These are phyloP conservation scores for Trachelus tabidus DNA, from an alignment of 2,888 invertebrate species.

Conservation along the genomic window DNA sequence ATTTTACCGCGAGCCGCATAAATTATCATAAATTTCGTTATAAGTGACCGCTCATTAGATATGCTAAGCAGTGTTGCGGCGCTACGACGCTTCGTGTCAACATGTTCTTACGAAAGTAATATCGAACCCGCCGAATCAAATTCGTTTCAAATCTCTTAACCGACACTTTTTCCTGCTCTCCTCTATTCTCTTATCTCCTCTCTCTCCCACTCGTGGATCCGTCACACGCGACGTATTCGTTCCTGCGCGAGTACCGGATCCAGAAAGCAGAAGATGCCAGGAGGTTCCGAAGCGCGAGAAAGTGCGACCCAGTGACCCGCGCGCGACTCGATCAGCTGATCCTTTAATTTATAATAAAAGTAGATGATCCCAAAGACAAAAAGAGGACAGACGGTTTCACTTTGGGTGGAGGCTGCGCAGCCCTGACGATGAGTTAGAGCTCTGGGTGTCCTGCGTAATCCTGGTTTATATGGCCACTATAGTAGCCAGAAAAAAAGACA, in stretches of 20 bases:
- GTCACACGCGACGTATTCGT: no score
- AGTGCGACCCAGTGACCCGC: conserved; percentile 48
- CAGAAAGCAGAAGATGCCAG: no score
- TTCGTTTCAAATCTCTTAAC: conserved; percentile 5
- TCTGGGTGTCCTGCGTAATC: conserved; percentile 51
- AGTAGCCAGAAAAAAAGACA: not conserved
- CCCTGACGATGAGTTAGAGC: conserved; percentile 43
- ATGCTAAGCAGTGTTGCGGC: conserved; percentile 28
- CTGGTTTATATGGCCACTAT: conserved; percentile 50
- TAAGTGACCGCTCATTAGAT: conserved; percentile 46
- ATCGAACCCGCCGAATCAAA: conserved; percentile 8
- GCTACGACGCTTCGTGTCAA: conserved; percentile 15
- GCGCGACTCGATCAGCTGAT: conserved; percentile 17
- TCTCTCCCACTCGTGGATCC: no score
- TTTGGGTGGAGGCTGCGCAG: not conserved
- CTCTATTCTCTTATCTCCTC: no score
- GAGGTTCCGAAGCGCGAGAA: conserved; percentile 26
- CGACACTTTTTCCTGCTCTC: no score
- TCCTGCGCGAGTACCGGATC: no score
- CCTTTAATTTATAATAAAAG: conserved; percentile 36
- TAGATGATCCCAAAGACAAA: not conserved
- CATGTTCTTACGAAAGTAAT: conserved; percentile 17
- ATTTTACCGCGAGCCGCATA: conserved; percentile 39
- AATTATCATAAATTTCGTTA: conserved; percentile 46
- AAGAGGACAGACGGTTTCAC: not conserved